These are phyloP conservation scores for Zootermopsis nevadensis DNA, from an alignment of 2,888 invertebrate species.

Conservation along the genomic window DNA sequence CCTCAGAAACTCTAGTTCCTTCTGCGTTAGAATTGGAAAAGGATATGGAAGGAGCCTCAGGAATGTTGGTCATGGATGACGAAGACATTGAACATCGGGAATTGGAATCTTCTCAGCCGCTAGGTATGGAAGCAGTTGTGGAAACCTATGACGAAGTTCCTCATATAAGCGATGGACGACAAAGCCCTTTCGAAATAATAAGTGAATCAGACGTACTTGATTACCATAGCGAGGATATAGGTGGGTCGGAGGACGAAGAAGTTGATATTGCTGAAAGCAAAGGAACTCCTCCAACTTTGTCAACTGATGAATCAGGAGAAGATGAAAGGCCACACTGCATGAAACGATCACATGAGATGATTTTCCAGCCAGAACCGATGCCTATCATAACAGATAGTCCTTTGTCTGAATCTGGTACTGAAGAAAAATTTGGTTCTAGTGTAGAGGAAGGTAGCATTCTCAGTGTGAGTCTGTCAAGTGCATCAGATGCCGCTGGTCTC, in stretches of 20 bases:
- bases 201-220: constrained; percentile 52
- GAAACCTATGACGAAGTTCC: constrained; percentile 64
- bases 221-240: constrained; percentile 60
- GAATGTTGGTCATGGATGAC: constrained; percentile 57
- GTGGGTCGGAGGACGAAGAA: constrained; percentile 58
- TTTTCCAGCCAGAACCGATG: constrained; percentile 74
- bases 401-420: constrained; percentile 62
- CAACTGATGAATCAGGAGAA: constrained; percentile 54
- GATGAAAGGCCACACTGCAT: constrained; percentile 71
- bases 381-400: constrained; percentile 64
- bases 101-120: constrained; percentile 20
- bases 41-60: constrained; percentile 74
- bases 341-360: constrained; percentile 93
- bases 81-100: constrained; percentile 59
- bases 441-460: constrained; percentile 70
- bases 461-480: constrained; percentile 70
- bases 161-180: constrained; percentile 63
- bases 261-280: constrained; percentile 67
- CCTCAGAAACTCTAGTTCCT: constrained; percentile 91
- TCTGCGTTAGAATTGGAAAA: constrained; percentile 86
- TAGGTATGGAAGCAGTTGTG: constrained; percentile 53
- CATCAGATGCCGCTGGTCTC: constrained; percentile 65
- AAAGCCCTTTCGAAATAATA: constrained; percentile 53
- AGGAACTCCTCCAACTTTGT: constrained; percentile 54
- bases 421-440: constrained; percentile 68